These are phyloP conservation scores for Plectropomus leopardus DNA, from an alignment of 2,113 vertebrate genomes.

Conservation along the genomic window DNA sequence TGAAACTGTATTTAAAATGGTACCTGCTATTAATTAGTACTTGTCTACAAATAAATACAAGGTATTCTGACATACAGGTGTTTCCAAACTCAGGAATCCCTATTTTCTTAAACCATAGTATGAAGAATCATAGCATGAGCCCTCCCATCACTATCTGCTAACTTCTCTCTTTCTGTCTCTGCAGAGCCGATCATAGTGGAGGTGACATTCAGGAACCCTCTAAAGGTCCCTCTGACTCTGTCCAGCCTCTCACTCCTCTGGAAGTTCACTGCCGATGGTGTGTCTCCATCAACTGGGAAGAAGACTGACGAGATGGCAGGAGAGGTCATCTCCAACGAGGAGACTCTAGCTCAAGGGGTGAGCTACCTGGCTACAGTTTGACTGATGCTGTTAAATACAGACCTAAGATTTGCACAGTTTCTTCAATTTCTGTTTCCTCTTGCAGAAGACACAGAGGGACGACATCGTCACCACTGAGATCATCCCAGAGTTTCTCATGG, in stretches of 20 bases:
- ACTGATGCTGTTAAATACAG: not conserved
- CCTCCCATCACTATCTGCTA: not conserved
- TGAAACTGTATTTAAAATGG: not conserved
- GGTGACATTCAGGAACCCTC: constrained; percentile 94
- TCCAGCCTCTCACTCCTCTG: constrained; percentile 93
- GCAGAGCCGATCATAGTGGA: constrained; percentile 96
- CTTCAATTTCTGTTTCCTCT: constrained; percentile 19
- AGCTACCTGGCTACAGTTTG: not conserved
- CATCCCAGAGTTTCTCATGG: constrained; percentile 92
- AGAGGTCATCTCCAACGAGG: constrained; percentile 88
- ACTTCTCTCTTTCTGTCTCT: not conserved
- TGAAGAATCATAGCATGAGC: not conserved
- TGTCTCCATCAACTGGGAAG: constrained; percentile 75
- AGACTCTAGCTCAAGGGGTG: constrained; percentile 63
- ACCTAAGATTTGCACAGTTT: not conserved
- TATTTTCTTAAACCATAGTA: not conserved
- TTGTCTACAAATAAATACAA: no score
- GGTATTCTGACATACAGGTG: not conserved
- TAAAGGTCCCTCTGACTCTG: constrained; percentile 93
- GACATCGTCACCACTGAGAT: constrained; percentile 91
- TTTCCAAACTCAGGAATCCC: not conserved
- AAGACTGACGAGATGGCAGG: constrained; percentile 81
- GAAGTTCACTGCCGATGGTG: constrained; percentile 91
- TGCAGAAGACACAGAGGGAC: constrained; percentile 81
- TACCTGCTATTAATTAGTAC: not conserved